Evolutionary conservation across 1,140 invertebrate species (phyloP), one percentile per base, ranked within the genome.

Genomic region (Macrostomum lignano): DNA sequence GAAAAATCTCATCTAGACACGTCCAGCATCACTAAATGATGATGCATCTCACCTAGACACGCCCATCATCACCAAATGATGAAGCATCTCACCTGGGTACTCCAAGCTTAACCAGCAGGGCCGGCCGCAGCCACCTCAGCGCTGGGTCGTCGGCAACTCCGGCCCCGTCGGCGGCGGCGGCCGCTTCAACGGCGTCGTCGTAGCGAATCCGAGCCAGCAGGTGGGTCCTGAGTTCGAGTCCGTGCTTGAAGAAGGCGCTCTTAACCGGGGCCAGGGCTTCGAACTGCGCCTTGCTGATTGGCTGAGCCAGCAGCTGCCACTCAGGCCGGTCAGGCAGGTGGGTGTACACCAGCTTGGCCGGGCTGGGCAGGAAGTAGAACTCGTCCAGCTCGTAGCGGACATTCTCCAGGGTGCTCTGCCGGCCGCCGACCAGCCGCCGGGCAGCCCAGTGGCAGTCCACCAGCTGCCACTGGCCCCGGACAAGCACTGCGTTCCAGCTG

Each of bases 361-460:
- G 51, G 36, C 55, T 49, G 2, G 51, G 46, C 33, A 52, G 36
- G 44, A 58, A 58, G 42, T 55, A 58, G 31, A 54, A 58, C 25
- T 52, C 48, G 35, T 56, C 52, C 6, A 58, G 42, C 37, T 55
- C 51, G 36, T 57, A 57, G 28, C 51, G 48, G 42, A 38, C 21
- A 32, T 42, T 40, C 17, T 42, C 40, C 11, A 21, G 30, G 39
- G 6, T 38, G n/a, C 44, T 42, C 37, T 55, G 48, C 37, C 54
- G 48, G 33, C 55, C 55, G 17, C 53, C 55, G 24, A 56, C 53
- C 38, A 56, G 48, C 20, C 53, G 36, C 4, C 55, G 38, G 3
- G 55, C 52, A 20, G 53, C 55, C 55, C 55, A 58, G 39, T 56
- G 53, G 22, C 50, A 52, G 40, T 58, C 55, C 11, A 58, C 45